Percentiles rank a stretch among this genome's conserved stretches.
Evolutionary conservation across 2,888 invertebrate species (phyloP).

Genomic region (Daptonema setosum): DNA sequence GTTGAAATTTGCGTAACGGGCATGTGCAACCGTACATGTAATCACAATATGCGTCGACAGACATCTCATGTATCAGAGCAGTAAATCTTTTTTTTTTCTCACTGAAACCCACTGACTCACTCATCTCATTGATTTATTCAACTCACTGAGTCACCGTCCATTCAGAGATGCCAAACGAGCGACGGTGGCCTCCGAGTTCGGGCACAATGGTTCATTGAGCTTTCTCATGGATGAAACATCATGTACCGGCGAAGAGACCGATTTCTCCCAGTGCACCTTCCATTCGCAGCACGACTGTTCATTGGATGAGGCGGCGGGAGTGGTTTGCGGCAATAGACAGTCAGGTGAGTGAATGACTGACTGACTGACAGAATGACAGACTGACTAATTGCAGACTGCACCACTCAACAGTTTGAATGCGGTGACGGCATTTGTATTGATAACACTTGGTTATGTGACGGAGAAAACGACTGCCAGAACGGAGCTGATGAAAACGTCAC

Average conservation of each 20-base stretch:
- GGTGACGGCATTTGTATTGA: slow-evolving; percentile 9
- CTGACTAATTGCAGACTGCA: slow-evolving; percentile 7
- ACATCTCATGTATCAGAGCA: too few relatives aligned
- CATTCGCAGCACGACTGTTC: slow-evolving; percentile 47
- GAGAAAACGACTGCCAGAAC: slow-evolving; percentile 11
- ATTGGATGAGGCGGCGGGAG: slow-evolving; percentile 28
- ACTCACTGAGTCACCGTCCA: too few relatives aligned
- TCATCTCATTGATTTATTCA: too few relatives aligned
- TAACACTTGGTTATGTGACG: slow-evolving; percentile 12
- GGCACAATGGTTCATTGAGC: background rate
- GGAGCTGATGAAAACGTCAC: slow-evolving; percentile 40
- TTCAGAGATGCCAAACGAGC: slow-evolving; percentile 2
- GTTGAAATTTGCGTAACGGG: too few relatives aligned
- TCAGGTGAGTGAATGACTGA: too few relatives aligned
- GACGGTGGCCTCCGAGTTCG: background rate
- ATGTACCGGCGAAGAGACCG: background rate
- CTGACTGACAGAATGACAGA: too few relatives aligned
- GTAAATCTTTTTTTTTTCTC: too few relatives aligned
- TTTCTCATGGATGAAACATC: background rate
- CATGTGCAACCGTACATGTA: too few relatives aligned
- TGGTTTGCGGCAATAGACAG: slow-evolving; percentile 16
- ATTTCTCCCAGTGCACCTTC: slow-evolving; percentile 29
- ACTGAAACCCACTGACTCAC: too few relatives aligned
- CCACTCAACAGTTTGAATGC: slow-evolving; percentile 10
- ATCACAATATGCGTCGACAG: too few relatives aligned